These are phyloP conservation scores for Notolabrus celidotus DNA, from an alignment of 2,797 vertebrate genomes.

Conservation along the genomic window DNA sequence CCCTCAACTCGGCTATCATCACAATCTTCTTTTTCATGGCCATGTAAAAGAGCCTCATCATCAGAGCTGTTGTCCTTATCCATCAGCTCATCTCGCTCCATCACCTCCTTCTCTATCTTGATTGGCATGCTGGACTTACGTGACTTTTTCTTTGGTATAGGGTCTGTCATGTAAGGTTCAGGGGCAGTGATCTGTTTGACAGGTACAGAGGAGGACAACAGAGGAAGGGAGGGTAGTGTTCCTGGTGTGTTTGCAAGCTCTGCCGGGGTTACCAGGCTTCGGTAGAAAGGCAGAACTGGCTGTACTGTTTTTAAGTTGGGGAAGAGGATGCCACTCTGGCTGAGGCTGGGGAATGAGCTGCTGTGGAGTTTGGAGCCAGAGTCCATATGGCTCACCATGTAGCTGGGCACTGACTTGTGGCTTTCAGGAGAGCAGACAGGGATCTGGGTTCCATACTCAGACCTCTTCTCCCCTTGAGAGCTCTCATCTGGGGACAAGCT, in stretches of 20 bases:
- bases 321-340: conserved; percentile 93
- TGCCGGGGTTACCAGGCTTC: conserved; percentile 93
- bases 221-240: conserved; percentile 91
- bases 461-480: conserved; percentile 82
- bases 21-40: conserved; percentile 82
- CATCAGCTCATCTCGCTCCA: conserved; percentile 81
- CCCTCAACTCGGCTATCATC: conserved; percentile 64
- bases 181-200: conserved; percentile 85
- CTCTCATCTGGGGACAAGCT: conserved; percentile 83
- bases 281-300: conserved; percentile 96
- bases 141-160: conserved; percentile 96
- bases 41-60: conserved; percentile 83
- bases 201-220: conserved; percentile 91
- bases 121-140: conserved; percentile 99
- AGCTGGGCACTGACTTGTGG: conserved; percentile 85
- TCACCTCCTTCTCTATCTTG: conserved; percentile 94
- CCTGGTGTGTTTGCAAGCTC: conserved; percentile 96
- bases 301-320: conserved; percentile 97
- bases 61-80: conserved; percentile 87
- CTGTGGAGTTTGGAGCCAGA: conserved; percentile 83
- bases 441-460: conserved; percentile 79
- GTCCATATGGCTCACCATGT: conserved; percentile 85
- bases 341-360: conserved; percentile 84
- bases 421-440: conserved; percentile 80
- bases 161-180: conserved; percentile 79